Evolutionary conservation across 2,888 invertebrate genomes (phyloP), one percentile per base, ranked within the genome.

Genomic region (Microplitis deprimator): DNA sequence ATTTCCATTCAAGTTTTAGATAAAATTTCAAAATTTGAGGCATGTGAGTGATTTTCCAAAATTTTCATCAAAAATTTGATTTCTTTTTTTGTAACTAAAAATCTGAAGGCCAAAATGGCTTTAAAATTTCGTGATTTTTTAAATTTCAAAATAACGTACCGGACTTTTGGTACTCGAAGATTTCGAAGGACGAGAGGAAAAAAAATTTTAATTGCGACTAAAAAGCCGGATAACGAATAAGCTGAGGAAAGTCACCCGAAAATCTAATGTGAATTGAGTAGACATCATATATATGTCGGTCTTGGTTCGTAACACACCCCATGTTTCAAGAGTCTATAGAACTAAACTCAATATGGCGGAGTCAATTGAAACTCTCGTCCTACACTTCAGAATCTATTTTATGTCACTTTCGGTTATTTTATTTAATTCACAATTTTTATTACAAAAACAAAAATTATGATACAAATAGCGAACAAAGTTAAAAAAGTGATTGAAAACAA

Each of bases 311-410:
- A 76, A 79, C 80, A 79, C 85, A 84, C 83, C 84, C 84, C 83
- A 83, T 85, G 82, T 85, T 84, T 87, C 85, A 85, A 87, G 87
- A 86, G 84, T 85, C 88, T 86, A 89, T 88, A 88, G 86, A 88
- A 87, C 85, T 85, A 87, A 89, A 88, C 83, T 89, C 88, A 88
- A 89, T 89, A 88, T 88, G 88, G 88, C 86, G 84, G 83, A 88
- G 88, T 88, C 88, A 89, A 87, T 89, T 87, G 87, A 50, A 87
- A 85, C 84, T 77, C 83, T 85, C 84, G 85, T 85, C 85, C 60
- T 64, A 76, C 77, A 80, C 79, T 78, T 79, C 71, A 83, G 81
- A 85, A 75, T 68, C 69, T 59, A 61, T 73, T 29, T 76, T 72
- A 59, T 71, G 68, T 60, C 13, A 7, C 10, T 59, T 59, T 62